These are phyloP conservation scores for Clusia tigrina DNA, from an alignment of 2,888 invertebrate species.

Conservation along the genomic window DNA sequence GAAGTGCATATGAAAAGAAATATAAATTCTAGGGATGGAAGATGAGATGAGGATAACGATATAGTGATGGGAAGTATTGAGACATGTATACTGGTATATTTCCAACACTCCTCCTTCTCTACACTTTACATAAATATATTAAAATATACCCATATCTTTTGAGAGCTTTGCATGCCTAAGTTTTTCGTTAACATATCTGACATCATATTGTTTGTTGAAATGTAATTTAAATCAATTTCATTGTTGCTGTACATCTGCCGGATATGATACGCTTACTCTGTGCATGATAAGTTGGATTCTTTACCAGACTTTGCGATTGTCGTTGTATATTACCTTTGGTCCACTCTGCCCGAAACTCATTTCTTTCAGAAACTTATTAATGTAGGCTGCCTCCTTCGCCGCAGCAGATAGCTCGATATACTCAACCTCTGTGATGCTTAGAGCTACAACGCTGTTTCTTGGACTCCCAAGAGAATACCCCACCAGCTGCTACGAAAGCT, in stretches of 20 bases:
- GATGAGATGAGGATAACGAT: no score
- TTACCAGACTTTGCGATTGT: slow-evolving; percentile 26
- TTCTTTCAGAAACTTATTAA: slow-evolving; percentile 20
- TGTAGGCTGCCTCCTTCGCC: slow-evolving; percentile 27
- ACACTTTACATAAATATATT: no score
- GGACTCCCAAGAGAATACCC: slow-evolving; percentile 28
- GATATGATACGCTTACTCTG: slow-evolving; percentile 30
- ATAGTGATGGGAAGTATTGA: no score
- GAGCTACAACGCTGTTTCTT: slow-evolving; percentile 25
- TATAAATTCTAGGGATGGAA: no score
- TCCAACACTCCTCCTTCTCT: no score
- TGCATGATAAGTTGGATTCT: slow-evolving; percentile 30
- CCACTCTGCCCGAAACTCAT: not conserved
- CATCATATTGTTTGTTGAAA: slow-evolving; percentile 24
- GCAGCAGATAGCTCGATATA: slow-evolving; percentile 32
- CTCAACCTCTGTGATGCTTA: slow-evolving; percentile 32
- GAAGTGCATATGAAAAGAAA: no score
- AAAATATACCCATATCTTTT: not conserved
- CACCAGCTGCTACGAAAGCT: slow-evolving; percentile 18
- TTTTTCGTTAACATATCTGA: slow-evolving; percentile 31
- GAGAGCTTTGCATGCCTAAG: not conserved
- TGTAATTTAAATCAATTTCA: slow-evolving; percentile 23
- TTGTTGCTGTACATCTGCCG: slow-evolving; percentile 21
- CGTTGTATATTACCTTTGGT: slow-evolving; percentile 18
- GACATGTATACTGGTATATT: no score